Evolutionary conservation across 2,113 vertebrate genomes (phyloP), one percentile per base, ranked within the genome.

Genomic region (Elephantulus edwardii): DNA sequence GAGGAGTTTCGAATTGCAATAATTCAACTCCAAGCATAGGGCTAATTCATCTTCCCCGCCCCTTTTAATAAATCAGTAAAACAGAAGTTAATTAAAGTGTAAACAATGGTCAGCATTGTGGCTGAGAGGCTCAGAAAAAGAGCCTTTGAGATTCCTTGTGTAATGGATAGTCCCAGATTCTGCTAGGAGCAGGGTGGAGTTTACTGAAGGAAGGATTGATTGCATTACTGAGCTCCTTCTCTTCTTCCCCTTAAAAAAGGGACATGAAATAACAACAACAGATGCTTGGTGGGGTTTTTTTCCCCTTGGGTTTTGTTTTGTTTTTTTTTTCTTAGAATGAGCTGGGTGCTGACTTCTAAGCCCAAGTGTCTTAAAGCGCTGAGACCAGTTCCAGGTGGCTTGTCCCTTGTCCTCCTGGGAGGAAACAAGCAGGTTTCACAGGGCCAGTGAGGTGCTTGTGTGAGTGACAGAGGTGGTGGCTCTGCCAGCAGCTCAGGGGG

Each of bases 71-170:
- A 98, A 96, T 94, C 94, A 97, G 91, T 94, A 91, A 96, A 97
- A 97, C 96, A 97, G 96, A 97, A 97, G 93, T 97, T 97, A 97
- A 97, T 98, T 97, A 97, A 98, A 98, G 93, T 95, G 83, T 97
- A 97, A 98, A 98, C 97, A 98, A 97, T 97, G 90, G 96, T 76
- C 85, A 86, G 85, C 86, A 97, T 97, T 98, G 96, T 97, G 95
- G 93, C 93, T 56, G 70, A 91, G 81, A 95, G 84, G 26, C 87
- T 95, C 2, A 88, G 83, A 74, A 94, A 96, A 95, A 83, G 71
- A 92, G 94, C 77, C 96, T 96, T 93, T 96, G 96, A 95, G 96
- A 97, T 97, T 95, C 96, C 96, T 96, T 97, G 95, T 95, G 81
- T 94, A 95, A 96, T 97, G 87, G 91, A 95, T 97, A 97, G 95